A percentile compares a stretch with the other conserved stretches of the same genome.
Conservation (phyloP, 2,888 invertebrate genomes). For the Rhyacophila evoluta region DNA sequence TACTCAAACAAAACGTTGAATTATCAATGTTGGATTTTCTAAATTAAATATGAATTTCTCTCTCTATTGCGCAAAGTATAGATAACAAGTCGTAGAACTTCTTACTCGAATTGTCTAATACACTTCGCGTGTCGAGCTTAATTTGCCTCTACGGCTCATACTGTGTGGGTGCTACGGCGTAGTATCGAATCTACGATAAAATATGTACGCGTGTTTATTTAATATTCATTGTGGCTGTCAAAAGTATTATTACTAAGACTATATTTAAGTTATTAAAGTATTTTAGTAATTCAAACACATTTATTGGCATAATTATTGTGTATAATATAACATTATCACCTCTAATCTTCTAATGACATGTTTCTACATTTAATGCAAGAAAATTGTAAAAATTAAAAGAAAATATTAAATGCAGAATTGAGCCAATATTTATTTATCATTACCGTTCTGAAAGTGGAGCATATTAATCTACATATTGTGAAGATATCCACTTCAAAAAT, state of each 20-base stretch:
- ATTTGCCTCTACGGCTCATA: not conserved
- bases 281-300: not conserved
- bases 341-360: not conserved
- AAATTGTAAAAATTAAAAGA: not conserved
- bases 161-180: not conserved
- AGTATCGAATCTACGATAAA: not conserved
- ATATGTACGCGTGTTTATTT: not conserved
- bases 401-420: not conserved
- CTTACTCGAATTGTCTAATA: not conserved
- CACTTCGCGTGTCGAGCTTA: conserved; percentile 18
- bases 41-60: conserved; percentile 6
- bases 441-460: too few species aligned
- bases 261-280: too few species aligned
- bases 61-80: not conserved
- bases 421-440: too few species aligned
- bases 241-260: not conserved
- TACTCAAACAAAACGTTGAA: not conserved
- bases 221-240: not conserved
- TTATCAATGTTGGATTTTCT: conserved; percentile 8
- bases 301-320: too few species aligned
- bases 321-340: too few species aligned
- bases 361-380: not conserved
- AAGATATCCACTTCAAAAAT: too few species aligned
- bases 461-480: too few species aligned
- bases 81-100: conserved; percentile 9